Evolutionary conservation across 92 coral and sea anemone genomes (phyloP).

Genomic region (Epizoanthus fatuus): DNA sequence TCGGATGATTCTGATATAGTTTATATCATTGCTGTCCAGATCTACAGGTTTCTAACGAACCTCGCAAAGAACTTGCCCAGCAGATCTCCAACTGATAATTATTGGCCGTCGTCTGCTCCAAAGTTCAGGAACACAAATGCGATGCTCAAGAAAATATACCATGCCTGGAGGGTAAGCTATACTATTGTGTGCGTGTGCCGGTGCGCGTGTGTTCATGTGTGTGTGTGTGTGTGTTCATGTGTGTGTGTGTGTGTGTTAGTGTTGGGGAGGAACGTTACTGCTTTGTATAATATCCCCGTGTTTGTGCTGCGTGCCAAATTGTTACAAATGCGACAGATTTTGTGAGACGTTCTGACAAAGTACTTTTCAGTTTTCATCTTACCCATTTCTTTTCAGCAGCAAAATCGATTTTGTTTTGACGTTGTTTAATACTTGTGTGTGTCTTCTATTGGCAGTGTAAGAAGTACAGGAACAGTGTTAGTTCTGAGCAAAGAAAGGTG

Average conservation of each 20-base stretch:
- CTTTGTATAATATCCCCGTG: no score
- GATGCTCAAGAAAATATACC: slow-evolving; percentile 82
- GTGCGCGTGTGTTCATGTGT: not conserved
- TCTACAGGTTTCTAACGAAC: slow-evolving; percentile 73
- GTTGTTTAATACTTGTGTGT: not conserved
- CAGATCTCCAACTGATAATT: slow-evolving; percentile 81
- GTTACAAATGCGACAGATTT: no score
- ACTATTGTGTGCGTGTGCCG: not conserved
- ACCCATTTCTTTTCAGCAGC: no score
- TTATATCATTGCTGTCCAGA: slow-evolving; percentile 47
- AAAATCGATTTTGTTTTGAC: not conserved
- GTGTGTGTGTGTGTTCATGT: not conserved
- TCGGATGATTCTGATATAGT: not conserved
- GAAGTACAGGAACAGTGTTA: slow-evolving; percentile 79
- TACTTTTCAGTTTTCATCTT: no score
- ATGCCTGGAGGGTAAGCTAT: slow-evolving; percentile 88
- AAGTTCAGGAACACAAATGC: slow-evolving; percentile 80
- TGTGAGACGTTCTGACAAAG: no score
- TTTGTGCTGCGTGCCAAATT: no score
- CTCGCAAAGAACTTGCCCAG: slow-evolving; percentile 87
- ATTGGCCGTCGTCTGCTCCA: slow-evolving; percentile 91
- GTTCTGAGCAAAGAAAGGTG: slow-evolving; percentile 56
- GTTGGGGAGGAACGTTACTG: not conserved
- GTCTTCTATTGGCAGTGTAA: slow-evolving; percentile 71
- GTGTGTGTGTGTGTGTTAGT: not conserved